Evolutionary conservation across 2,113 vertebrate genomes (phyloP).

Genomic region (Mesocricetus auratus): DNA sequence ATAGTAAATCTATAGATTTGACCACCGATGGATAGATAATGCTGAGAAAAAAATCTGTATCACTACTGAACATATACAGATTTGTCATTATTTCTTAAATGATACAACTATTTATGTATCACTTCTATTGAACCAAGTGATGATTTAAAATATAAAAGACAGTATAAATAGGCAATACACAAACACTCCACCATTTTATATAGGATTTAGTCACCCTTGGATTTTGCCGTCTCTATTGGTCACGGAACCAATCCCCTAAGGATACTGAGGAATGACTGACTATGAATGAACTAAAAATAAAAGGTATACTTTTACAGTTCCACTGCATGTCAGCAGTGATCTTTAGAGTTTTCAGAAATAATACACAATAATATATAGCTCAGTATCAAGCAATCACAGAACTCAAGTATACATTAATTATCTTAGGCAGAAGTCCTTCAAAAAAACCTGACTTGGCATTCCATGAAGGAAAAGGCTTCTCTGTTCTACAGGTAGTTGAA

Average conservation of each 20-base stretch:
- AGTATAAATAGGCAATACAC: neutral
- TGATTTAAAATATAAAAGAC: neutral
- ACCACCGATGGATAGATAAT: neutral
- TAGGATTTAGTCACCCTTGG: neutral
- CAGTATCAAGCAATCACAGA: slow-evolving; percentile 16
- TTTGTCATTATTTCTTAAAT: neutral
- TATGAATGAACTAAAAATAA: slow-evolving; percentile 15
- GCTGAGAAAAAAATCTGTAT: neutral
- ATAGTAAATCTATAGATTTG: neutral
- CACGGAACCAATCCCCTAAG: neutral
- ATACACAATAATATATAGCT: slow-evolving; percentile 24
- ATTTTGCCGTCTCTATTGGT: neutral
- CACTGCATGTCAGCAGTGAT: neutral
- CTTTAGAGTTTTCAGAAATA: neutral
- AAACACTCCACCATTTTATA: neutral
- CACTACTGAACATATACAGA: neutral
- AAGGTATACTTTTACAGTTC: slow-evolving; percentile 18
- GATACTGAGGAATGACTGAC: neutral
- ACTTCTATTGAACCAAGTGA: neutral
- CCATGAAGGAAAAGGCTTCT: neutral
- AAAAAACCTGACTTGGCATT: slow-evolving; percentile 23
- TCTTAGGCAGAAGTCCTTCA: slow-evolving; percentile 1
- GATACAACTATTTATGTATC: neutral
- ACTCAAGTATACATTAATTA: slow-evolving; percentile 24
- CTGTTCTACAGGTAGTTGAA: neutral